Base-by-base conservation (phyloP, 2,113 vertebrate species). In the Alligator mississippiensis region DNA sequence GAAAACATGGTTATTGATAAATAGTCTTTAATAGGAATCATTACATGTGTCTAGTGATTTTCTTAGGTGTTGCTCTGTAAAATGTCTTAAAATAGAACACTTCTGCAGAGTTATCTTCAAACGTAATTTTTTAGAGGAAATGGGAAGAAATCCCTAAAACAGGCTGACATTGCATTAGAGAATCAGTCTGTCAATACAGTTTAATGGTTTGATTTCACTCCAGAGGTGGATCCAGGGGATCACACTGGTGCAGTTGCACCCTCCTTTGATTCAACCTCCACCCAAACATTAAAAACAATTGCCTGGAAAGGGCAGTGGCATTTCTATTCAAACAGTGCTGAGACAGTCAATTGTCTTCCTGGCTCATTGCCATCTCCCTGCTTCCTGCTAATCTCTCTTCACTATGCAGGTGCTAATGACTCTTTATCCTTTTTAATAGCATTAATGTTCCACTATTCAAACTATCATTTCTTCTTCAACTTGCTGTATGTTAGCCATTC, bases 51-150 rank as follows among this genome's bases (percentile, higher is more conserved):
- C n/a, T 25, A 62, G 25, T 9, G 47, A 1, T 11, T 63, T 1
- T 47, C 5, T 2, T 0, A 1, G 1, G 9, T 57, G 3, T 10
- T 16, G 8, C 10, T 70, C 28, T 16, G 22, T 1, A 2, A 24
- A 66, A 15, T 58, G 63, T 59, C 92, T 55, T 0, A 5, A 22
- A 75, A 60, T 22, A 74, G 64, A 30, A 74, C 47, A 13, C 12
- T 2, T 27, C 79, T 27, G 8, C 9, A 15, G 60, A 84, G 19
- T 3, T 62, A 11, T 28, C 57, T 4, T 57, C 28, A 79, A 38
- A 88, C 91, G 30, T 4, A 81, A 87, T 62, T 4, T 28, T 63
- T 55, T 22, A 34, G 3, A 1, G 1, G 34, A 76, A 61, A 63
- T 22, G 1, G 7, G 22, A 68, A 81, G 92, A 10, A 0, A 6